A percentile compares a stretch with the other conserved stretches of the same genome.
These are phyloP conservation scores for Pristionchus pacificus DNA, from an alignment of 1,140 invertebrate species.

Conservation along the genomic window DNA sequence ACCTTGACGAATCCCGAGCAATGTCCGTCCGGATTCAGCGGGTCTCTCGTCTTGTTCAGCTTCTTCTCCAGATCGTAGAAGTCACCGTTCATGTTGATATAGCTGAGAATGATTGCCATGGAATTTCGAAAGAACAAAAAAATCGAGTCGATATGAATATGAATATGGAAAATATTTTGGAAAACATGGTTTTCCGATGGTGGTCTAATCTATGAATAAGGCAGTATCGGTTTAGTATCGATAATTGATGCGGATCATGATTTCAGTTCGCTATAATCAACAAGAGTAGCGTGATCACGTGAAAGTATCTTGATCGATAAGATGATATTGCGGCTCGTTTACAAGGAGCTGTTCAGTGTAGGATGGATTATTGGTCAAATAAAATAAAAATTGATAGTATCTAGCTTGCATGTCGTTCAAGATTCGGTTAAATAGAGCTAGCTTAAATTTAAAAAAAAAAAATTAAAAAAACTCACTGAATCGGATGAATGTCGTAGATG, in stretches of 20 bases:
- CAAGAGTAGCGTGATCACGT: too few species aligned
- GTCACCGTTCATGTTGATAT: slow-evolving; percentile 69
- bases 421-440: slow-evolving; percentile 66
- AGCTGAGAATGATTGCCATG: slow-evolving; percentile 11
- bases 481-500: slow-evolving; percentile 55
- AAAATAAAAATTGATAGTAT: slow-evolving; percentile 14
- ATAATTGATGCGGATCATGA: slow-evolving; percentile 24
- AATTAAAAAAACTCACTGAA: slow-evolving; percentile 69
- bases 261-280: too few species aligned
- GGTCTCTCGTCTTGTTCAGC: slow-evolving; percentile 52
- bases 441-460: slow-evolving; percentile 69
- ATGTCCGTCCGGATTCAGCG: slow-evolving; percentile 58
- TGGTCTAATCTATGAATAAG: too few species aligned
- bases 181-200: too few species aligned
- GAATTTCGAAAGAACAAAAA: slow-evolving; percentile 26
- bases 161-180: slow-evolving; percentile 28
- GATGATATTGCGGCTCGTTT: too few species aligned
- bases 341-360: too few species aligned
- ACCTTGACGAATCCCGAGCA: slow-evolving; percentile 68
- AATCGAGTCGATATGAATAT: slow-evolving; percentile 1
- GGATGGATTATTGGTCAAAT: too few species aligned
- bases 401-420: background rate
- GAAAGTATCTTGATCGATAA: too few species aligned
- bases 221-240: too few species aligned
- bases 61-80: slow-evolving; percentile 69